Evolutionary conservation across 1,140 invertebrate genomes (phyloP), one percentile per base, ranked within the genome.

Genomic region (Leptonema lineaticorne): DNA sequence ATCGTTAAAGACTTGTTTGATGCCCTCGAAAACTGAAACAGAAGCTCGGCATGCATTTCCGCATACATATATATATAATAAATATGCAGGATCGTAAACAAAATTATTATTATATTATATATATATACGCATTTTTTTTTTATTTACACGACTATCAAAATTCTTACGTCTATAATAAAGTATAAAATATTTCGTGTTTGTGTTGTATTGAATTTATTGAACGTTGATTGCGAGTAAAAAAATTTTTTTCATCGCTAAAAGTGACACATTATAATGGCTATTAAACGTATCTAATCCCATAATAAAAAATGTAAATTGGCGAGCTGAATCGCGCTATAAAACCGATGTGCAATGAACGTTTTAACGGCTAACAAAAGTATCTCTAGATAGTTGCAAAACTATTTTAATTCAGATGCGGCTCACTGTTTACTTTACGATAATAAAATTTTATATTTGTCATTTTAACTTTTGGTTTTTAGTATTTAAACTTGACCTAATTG

Each of bases 1-100:
- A 41, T 64, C 62, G 62, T 64, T 64, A 64, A 64, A 50, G 27
- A 28, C 11, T 33, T 64, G 62, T 28, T 33, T 29, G 33, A 50
- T 64, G 62, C 7, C n/a, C 9, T 9, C 53, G 24, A 41, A 62
- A 11, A 62, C n/a, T 62, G 6, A 24, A 62, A 62, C 41, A 27
- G 26, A 20, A 20, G 24, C 22, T n/a, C n/a, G n/a, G n/a, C n/a
- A n/a, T n/a, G n/a, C n/a, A n/a, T n/a, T n/a, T n/a, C n/a, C n/a
- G n/a, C n/a, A n/a, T n/a, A n/a, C n/a, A n/a, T n/a, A n/a, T 33
- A 6, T 33, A 11, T 33, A 33, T 33, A 33, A 33, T 33, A 33
- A 33, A 6, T 33, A 11, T 33, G 30, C 11, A 11, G 37, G 16
- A 41, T 14, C 37, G 37, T 16, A 11, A 41, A 41, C 37, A 16